Conservation (phyloP, 2,113 vertebrate species). For the Paramisgurnus dabryanus region DNA sequence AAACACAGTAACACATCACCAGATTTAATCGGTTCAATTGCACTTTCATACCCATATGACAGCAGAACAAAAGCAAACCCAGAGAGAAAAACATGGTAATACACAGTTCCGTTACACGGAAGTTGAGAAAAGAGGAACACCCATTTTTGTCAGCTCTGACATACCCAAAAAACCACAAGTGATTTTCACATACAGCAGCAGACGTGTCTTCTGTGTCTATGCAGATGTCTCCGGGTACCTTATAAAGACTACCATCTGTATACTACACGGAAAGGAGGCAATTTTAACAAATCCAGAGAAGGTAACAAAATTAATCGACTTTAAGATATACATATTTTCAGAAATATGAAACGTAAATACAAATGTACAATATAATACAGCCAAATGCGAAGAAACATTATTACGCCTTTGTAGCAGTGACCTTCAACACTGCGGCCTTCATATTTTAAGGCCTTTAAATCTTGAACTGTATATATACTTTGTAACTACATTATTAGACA, state of each 20-base stretch:
- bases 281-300: constrained; percentile 10
- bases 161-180: constrained; percentile 43
- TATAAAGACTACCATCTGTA: background rate
- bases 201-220: background rate
- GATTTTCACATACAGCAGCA: constrained; percentile 54
- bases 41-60: background rate
- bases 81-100: constrained; percentile 48
- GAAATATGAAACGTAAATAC: background rate
- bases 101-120: constrained; percentile 70
- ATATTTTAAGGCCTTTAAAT: no score
- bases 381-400: no score
- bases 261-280: background rate
- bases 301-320: background rate
- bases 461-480: no score
- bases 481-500: no score
- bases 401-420: no score
- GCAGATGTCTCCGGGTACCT: background rate
- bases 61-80: constrained; percentile 32
- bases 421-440: no score
- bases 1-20: background rate
- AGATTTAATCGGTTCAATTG: background rate
- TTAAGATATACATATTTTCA: background rate
- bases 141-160: constrained; percentile 56
- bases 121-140: constrained; percentile 73
- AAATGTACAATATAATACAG: background rate